Conservation (phyloP, 2,113 vertebrate species). For the Heteronetta atricapilla region DNA sequence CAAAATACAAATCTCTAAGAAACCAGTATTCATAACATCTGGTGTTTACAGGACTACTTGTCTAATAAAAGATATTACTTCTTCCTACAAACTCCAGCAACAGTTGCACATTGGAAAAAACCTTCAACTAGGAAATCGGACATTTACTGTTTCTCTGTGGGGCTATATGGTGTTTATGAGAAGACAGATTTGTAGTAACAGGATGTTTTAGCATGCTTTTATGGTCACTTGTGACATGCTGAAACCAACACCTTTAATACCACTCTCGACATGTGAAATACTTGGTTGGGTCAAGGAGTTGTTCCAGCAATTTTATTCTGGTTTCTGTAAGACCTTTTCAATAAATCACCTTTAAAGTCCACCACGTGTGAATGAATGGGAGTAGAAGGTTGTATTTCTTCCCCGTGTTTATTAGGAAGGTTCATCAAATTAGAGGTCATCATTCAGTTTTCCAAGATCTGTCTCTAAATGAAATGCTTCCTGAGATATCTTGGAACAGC, state of each 20-base stretch:
- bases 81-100: neutral
- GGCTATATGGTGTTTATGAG: accelerated
- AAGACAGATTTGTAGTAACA: neutral
- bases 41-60: neutral
- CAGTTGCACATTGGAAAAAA: neutral
- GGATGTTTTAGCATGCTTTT: neutral
- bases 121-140: neutral
- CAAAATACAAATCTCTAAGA: neutral
- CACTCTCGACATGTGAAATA: neutral
- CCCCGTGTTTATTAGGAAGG: neutral
- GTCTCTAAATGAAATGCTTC: neutral
- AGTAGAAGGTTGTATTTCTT: neutral
- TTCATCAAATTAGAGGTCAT: neutral
- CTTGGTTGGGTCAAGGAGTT: neutral
- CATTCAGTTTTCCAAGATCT: neutral
- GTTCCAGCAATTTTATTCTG: neutral
- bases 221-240: neutral
- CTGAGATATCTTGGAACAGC: neutral
- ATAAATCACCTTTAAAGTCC: neutral
- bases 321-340: neutral
- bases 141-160: neutral
- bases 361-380: neutral
- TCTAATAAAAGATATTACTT: neutral
- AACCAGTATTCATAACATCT: neutral
- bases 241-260: neutral